A percentile compares a stretch with the other conserved stretches of the same genome.
These are phyloP conservation scores for Anolis carolinensis DNA, from an alignment of 2,113 vertebrate genomes.

Conservation along the genomic window DNA sequence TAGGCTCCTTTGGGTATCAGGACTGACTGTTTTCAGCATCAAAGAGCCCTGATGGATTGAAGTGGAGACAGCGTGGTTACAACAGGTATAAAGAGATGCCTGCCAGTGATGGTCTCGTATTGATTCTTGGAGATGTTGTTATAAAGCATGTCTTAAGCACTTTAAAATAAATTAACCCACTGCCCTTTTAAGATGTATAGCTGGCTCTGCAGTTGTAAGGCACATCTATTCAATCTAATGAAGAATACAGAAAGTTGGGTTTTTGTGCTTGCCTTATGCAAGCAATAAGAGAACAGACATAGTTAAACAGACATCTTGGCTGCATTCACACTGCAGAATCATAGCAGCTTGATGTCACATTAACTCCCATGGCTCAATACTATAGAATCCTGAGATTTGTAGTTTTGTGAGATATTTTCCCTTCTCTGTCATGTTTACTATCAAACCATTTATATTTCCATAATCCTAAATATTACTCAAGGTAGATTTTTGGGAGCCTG, in stretches of 20 bases:
- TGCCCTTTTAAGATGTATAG: conserved; percentile 52
- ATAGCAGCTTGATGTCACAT: no score
- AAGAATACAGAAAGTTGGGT: background rate
- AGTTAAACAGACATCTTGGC: background rate
- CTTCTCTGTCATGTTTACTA: background rate
- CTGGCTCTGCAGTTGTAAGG: conserved; percentile 15
- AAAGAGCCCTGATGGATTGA: conserved; percentile 46
- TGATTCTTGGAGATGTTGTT: conserved; percentile 46
- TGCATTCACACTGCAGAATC: no score
- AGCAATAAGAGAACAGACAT: background rate
- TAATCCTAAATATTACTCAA: background rate
- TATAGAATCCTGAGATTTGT: no score
- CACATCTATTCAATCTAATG: conserved; percentile 19
- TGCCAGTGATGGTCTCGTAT: conserved; percentile 35
- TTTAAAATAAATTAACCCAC: conserved; percentile 29
- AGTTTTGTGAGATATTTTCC: background rate
- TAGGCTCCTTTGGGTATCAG: conserved; percentile 11
- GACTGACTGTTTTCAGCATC: conserved; percentile 28
- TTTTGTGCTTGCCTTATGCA: background rate
- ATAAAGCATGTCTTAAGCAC: conserved; percentile 33
- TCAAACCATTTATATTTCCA: background rate
- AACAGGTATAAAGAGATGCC: conserved; percentile 27
- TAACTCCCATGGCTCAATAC: no score
- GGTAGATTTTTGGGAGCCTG: background rate
- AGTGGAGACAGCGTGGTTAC: conserved; percentile 23